Conservation (phyloP, 2,113 vertebrate genomes). For the Rhipidura dahli region DNA sequence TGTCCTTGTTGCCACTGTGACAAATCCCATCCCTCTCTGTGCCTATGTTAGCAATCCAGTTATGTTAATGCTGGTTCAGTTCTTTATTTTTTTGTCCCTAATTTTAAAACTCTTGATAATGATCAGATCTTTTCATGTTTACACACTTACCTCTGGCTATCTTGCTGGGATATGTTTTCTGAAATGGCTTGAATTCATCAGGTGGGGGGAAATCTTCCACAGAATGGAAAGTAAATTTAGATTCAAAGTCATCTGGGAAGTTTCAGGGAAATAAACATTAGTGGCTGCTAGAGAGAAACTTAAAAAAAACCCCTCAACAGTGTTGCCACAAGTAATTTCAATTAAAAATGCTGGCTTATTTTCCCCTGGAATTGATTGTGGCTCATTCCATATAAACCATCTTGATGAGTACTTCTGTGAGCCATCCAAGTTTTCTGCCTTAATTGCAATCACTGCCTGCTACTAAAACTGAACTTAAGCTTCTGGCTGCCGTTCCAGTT, state of each 20-base stretch:
- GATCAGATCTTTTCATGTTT: not conserved
- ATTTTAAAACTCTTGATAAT: not conserved
- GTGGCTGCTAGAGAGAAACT: not conserved
- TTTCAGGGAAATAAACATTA: conserved; percentile 8
- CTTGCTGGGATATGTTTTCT: conserved; percentile 94
- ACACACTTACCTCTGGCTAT: conserved; percentile 81
- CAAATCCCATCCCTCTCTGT: not conserved
- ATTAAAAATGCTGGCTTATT: not conserved
- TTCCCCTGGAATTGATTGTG: not conserved
- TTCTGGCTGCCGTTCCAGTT: not conserved
- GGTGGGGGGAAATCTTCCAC: conserved; percentile 94
- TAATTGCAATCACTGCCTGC: not conserved
- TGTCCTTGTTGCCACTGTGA: not conserved
- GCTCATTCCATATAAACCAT: not conserved
- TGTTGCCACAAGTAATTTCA: not conserved
- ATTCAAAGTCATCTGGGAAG: conserved; percentile 91
- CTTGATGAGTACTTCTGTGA: not conserved
- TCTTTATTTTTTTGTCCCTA: not conserved
- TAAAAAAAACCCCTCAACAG: not conserved
- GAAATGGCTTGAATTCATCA: conserved; percentile 88
- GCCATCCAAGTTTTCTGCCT: not conserved
- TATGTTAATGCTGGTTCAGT: not conserved
- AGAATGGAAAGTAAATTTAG: conserved; percentile 96
- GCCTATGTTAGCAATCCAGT: not conserved
- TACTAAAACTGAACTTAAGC: not conserved